Conservation (phyloP, 2,888 invertebrate genomes). For the Dryadula phaetusa region DNA sequence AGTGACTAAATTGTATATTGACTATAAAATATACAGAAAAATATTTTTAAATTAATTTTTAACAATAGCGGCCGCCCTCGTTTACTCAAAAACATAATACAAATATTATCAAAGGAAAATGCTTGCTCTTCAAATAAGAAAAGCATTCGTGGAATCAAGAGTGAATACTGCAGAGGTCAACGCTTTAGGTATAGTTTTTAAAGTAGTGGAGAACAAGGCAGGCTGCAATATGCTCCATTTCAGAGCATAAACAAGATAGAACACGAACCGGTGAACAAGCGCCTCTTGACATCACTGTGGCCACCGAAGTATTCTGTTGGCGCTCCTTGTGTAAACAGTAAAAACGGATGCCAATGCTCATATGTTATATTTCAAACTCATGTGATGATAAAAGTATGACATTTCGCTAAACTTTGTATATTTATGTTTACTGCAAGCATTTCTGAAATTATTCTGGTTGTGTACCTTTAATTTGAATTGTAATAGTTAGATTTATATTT, state of each 20-base stretch:
- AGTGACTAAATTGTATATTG: neutral
- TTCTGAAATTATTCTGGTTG: too few species aligned
- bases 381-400: conserved; percentile 3
- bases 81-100: neutral
- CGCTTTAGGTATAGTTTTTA: conserved; percentile 43
- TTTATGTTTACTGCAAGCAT: neutral
- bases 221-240: conserved; percentile 57
- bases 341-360: conserved; percentile 28
- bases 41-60: neutral
- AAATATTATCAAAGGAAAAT: conserved; percentile 24
- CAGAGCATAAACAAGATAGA: conserved; percentile 70
- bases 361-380: conserved; percentile 5
- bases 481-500: too few species aligned
- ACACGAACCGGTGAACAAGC: conserved; percentile 66
- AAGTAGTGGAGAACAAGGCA: conserved; percentile 47
- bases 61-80: neutral
- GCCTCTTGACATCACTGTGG: conserved; percentile 65
- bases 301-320: conserved; percentile 61
- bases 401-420: neutral
- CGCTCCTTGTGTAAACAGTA: conserved; percentile 34
- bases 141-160: conserved; percentile 25
- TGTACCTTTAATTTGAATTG: too few species aligned
- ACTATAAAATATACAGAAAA: neutral
- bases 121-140: conserved; percentile 10
- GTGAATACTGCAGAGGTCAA: conserved; percentile 34